A percentile compares a stretch with the other conserved stretches of the same genome.
phyloP scores from a whole-genome alignment of 2,888 invertebrate genomes.

The Synergus japonicus region DNA sequence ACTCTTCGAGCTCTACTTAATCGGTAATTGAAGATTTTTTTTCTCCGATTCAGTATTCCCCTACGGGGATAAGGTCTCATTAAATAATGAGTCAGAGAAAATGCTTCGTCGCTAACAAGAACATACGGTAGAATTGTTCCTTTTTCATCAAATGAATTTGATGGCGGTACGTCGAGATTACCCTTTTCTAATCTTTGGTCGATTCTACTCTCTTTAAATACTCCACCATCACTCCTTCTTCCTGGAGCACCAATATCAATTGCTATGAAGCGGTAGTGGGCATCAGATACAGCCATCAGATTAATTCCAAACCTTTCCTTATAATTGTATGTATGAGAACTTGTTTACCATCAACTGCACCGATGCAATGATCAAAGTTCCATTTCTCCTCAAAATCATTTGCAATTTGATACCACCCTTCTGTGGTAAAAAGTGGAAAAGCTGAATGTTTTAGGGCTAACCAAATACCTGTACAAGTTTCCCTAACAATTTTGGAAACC shows the following conservation, averaged over 20 bases:
- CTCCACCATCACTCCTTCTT: conserved; percentile 52
- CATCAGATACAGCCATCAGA: conserved; percentile 53
- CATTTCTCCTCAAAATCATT: neutral
- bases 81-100: conserved; percentile 38
- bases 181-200: neutral
- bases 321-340: conserved; percentile 49
- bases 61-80: conserved; percentile 51
- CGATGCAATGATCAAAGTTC: neutral
- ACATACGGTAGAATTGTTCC: conserved; percentile 46
- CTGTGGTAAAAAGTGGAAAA: neutral
- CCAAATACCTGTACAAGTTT: too few species aligned
- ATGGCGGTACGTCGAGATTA: neutral
- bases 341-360: neutral
- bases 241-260: conserved; percentile 51
- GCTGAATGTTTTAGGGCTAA: too few species aligned
- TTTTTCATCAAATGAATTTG: conserved; percentile 33
- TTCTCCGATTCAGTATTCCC: too few species aligned
- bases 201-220: too few species aligned
- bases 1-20: too few species aligned
- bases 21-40: too few species aligned
- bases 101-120: neutral
- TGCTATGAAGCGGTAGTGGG: conserved; percentile 50
- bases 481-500: too few species aligned
- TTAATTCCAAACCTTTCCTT: conserved; percentile 55
- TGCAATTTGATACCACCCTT: neutral